Evolutionary conservation across 2,888 invertebrate genomes (phyloP), one percentile per base, ranked within the genome.

Genomic region (Dascillus cervinus): DNA sequence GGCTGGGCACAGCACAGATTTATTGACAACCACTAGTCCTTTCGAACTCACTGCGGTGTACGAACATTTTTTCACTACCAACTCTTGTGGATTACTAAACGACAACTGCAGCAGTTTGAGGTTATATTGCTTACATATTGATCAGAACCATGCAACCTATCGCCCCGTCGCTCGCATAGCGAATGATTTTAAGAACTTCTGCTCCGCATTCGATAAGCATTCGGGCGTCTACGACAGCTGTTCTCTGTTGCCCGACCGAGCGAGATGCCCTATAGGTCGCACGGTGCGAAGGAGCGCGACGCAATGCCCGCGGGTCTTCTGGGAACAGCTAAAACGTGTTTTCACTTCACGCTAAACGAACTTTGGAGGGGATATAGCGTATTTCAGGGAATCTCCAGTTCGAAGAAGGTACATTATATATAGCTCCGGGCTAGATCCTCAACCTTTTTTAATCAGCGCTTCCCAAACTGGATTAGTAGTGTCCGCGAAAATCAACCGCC

Each of bases 361-460:
- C 28, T 35, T 33, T 37, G 42, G 46, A 38, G 47, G 44, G 44
- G 45, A 47, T 43, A 49, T 44, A 48, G 45, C 41, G 56, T 55
- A 55, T 55, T 61, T 60, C 61, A 56, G 58, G 58, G 61, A 61
- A 61, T 56, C 58, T 53, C 55, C 52, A 46, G 44, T 61, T 61
- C 60, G 55, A 39, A 53, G 60, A 59, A 60, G 50, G 50, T 49
- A 50, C 46, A 44, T n/a, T 50, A 49, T 39, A 39, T 44, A 41
- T 43, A 43, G 43, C 44, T 37, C 29, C 39, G 36, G 44, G 41
- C 44, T 37, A 44, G 44, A 41, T 41, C 41, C 41, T 41, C 41
- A 41, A 41, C 41, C 39, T 44, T 34, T 35, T 13, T 17, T 17
- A 31, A 30, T 17, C 41, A 41, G 43, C 34, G 30, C 26, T 35